Base-by-base conservation (phyloP, 2,113 vertebrate genomes). In the Craseonycteris thonglongyai region DNA sequence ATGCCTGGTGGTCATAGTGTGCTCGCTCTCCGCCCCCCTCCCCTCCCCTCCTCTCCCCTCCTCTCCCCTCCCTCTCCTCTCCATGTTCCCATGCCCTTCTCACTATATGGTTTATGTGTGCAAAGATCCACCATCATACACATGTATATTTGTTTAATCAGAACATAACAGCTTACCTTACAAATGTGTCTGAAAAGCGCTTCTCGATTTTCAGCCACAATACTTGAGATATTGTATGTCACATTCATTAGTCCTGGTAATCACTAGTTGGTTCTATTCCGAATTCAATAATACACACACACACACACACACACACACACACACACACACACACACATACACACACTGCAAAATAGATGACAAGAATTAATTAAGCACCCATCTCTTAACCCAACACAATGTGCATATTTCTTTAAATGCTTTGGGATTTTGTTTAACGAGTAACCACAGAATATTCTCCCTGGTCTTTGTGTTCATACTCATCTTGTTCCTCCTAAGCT, bases 401-500 rank as follows among this genome's bases (percentile, higher is more conserved):
- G 38, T 19, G 13, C 6, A 2, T 28, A 38, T 58, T 94, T 47
- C 87, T 76, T 75, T 26, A 59, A 66, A 54, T 33, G 47, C 71
- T 69, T 88, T 2, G 10, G 65, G 78, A 69, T 56, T 22, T 75
- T 59, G 35, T 75, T 61, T n/a, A 1, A 47, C 69, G 92, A 82
- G 88, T 5, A 91, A n/a, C 6, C 38, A 22, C 22, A 49, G 65
- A 72, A 80, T 75, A 71, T 74, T 85, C 59, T 47, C 26, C 11
- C 56, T 5, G 3, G 47, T 54, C 66, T 81, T 56, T 40, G 78
- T 24, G 59, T 84, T 78, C 49, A 14, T 71, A 74, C 71, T 90
- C 14, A 74, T 76, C 68, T 54, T 71, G 59, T 56, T 88, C 68
- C 61, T 45, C n/a, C 30, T 94, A 80, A 86, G 35, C 65, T 51